Base-by-base conservation (phyloP, 2,113 vertebrate genomes). In the Reinhardtius hippoglossoides region DNA sequence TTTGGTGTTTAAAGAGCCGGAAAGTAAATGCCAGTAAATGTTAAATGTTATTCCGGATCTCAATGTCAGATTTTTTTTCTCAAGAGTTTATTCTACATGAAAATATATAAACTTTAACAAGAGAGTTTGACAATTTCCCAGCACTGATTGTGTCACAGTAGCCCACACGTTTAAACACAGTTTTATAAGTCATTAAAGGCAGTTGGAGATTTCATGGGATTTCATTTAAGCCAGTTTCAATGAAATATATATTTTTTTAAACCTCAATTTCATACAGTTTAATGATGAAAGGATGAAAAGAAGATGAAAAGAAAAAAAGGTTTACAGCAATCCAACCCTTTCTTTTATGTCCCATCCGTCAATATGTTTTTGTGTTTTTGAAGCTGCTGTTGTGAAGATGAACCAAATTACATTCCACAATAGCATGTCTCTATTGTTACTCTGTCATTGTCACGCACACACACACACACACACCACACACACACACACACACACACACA, bases 381-480 rank as follows among this genome's bases (percentile, higher is more conserved):
- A n/a, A 54, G 20, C 20, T 21, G 50, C 8, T 54, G 14, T 5
- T 54, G 48, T 50, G 8, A 10, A 54, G 50, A 54, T n/a, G 2
- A 8, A n/a, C 18, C n/a, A 8, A 54, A 54, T n/a, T 54, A 54
- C 50, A 10, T 54, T 54, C 50, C 20, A 54, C 50, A 9, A 8
- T 9, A n/a, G 14, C 50, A n/a, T 10, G 20, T n/a, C 20, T n/a
- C 50, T 21, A 54, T 54, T 54, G 20, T 48, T 48, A 16, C 16
- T 15, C 14, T 48, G 44, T 54, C 50, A 54, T 54, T 54, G 50
- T 20, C 42, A 48, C 61, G 31, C 21, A 23, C 46, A 31, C 46
- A 18, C 60, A 81, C 65, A 65, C n/a, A n/a, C n/a, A n/a, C n/a
- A n/a, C n/a, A n/a, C n/a, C 44, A 18, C 59, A 83, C 65, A 60